A percentile compares a stretch with the other conserved stretches of the same genome.
phyloP scores from a whole-genome alignment of 1,140 invertebrate species.

The Bradynema listronoti region DNA sequence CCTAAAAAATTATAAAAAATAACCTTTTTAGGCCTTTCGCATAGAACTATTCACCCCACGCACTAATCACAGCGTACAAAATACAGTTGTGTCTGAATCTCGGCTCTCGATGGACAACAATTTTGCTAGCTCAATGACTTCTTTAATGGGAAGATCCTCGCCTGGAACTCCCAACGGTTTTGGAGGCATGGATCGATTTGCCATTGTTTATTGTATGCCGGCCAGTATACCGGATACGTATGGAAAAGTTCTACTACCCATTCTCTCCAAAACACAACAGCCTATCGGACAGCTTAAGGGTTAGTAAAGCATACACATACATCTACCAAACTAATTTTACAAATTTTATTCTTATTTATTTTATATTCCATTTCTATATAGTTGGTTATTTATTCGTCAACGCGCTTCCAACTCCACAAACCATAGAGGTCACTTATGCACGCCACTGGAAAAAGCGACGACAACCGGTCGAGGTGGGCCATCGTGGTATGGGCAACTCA shows the following conservation, averaged over 20 bases:
- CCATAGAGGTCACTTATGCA: constrained; percentile 40
- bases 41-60: constrained; percentile 46
- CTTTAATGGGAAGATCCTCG: background rate
- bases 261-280: constrained; percentile 43
- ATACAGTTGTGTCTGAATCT: background rate
- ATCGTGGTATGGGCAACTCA: constrained; percentile 55
- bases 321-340: background rate
- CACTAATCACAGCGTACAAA: background rate
- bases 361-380: constrained; percentile 15
- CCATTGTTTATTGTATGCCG: constrained; percentile 30
- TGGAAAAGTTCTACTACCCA: constrained; percentile 46
- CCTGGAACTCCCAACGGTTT: background rate
- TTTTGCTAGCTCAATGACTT: background rate
- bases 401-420: constrained; percentile 29
- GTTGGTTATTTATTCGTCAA: constrained; percentile 45
- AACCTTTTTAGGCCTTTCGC: constrained; percentile 41
- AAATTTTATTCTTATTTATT: background rate
- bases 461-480: constrained; percentile 53
- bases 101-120: background rate
- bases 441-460: constrained; percentile 56
- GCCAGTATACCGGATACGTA: constrained; percentile 49
- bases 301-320: constrained; percentile 4
- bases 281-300: constrained; percentile 50
- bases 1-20: background rate
- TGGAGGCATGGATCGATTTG: constrained; percentile 5